phyloP scores from a whole-genome alignment of 2,113 vertebrate species.

The Casuarius casuarius region DNA sequence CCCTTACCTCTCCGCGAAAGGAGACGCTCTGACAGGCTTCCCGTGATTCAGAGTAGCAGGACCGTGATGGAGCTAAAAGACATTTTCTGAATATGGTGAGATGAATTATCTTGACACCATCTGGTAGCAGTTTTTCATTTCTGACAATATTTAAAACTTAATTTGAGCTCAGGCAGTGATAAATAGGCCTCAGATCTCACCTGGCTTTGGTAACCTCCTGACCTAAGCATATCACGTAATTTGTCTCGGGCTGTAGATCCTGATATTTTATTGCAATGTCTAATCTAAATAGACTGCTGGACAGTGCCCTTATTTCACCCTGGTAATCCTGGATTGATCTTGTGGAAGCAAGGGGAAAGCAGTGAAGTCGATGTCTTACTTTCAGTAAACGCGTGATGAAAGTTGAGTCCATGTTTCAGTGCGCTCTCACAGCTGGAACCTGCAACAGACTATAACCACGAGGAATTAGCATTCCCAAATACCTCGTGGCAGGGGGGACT shows the following conservation, averaged over 20 bases:
- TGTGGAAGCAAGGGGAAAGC: not conserved
- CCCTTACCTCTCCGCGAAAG: not conserved
- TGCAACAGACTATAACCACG: slow-evolving; percentile 1
- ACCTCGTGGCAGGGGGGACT: not conserved
- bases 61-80: slow-evolving; percentile 25
- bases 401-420: slow-evolving; percentile 27
- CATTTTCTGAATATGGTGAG: slow-evolving; percentile 41
- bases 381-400: not conserved
- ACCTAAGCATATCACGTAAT: slow-evolving; percentile 75
- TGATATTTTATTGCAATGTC: slow-evolving; percentile 61
- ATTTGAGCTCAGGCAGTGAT: slow-evolving; percentile 81
- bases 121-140: slow-evolving; percentile 82
- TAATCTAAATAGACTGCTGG: slow-evolving; percentile 66
- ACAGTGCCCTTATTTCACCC: not conserved
- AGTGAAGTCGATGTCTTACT: not conserved
- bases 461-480: slow-evolving; percentile 32
- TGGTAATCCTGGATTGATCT: slow-evolving; percentile 21
- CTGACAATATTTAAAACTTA: slow-evolving; percentile 84
- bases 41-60: not conserved
- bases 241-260: slow-evolving; percentile 75
- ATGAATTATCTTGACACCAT: slow-evolving; percentile 73
- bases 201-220: slow-evolving; percentile 79
- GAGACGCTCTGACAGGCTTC: not conserved
- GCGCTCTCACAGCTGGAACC: slow-evolving; percentile 47
- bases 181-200: slow-evolving; percentile 80